Base-by-base conservation (phyloP, 2,888 invertebrate species). In the Parnassius orleans region DNA sequence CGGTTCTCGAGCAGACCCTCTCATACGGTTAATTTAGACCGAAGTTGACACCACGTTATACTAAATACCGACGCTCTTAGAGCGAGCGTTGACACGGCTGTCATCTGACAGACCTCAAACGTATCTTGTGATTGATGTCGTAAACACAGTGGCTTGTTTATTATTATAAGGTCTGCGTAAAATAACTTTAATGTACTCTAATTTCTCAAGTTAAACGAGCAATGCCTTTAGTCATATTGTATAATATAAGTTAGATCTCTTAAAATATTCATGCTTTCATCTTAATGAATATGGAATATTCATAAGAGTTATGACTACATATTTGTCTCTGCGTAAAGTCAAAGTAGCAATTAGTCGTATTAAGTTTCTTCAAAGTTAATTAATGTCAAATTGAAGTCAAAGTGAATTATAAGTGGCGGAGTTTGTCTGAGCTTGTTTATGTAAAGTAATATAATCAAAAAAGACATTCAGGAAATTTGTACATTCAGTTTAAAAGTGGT, bases 361-460 rank as follows among this genome's bases (percentile, higher is more conserved):
- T 52, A 51, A 44, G 46, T 33, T 24, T 43, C 51, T 56, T 61
- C 55, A 44, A 51, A 61, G 56, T 56, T 61, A 61, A 61, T 52
- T 52, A 56, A 61, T 33, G 44, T 60, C 50, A 56, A 56, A 56
- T 61, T 61, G 56, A 56, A 46, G 7, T 60, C 47, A 53, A 56
- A 55, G 55, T 54, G 51, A 55, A 44, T 51, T 46, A 51, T 55
- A 51, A 61, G 46, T 46, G 46, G 61, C 41, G 51, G 52, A 46
- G 41, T 54, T 56, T 19, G 54, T 24, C 47, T 9, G 47, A 10
- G 24, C 24, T 24, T 24, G 33, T 33, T 33, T 5, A 33, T 33
- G 33, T 7, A 33, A 33, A 33, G 33, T 33, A 33, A 33, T 33
- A 7, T 33, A 33, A 24, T 24, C 24, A 24, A 24, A 24, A 24